A percentile compares a stretch with the other conserved stretches of the same genome.
phyloP scores from a whole-genome alignment of 2,113 vertebrate species.

The Silurus glanis region DNA sequence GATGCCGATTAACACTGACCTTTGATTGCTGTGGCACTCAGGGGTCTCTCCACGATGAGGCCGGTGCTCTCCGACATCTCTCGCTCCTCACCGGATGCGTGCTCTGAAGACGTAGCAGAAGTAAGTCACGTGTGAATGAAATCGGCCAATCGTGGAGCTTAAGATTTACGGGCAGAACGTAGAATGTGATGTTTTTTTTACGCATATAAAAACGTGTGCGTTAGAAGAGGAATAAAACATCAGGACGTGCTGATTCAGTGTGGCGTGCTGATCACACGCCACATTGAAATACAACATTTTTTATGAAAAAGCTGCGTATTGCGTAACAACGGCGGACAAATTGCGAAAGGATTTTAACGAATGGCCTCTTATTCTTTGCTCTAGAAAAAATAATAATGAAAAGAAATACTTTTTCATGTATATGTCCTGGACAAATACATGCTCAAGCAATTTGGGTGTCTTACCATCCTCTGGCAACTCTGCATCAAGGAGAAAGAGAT shows the following conservation, averaged over 20 bases:
- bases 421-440: conserved; percentile 58
- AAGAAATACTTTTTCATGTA: conserved; percentile 32
- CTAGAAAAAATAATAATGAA: not conserved
- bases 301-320: too few relatives aligned
- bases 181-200: too few relatives aligned
- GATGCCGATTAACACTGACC: conserved; percentile 62
- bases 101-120: conserved; percentile 52
- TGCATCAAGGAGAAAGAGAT: conserved; percentile 35
- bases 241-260: too few relatives aligned
- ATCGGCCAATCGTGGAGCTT: not conserved
- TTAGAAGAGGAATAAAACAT: too few relatives aligned
- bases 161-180: not conserved
- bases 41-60: conserved; percentile 76
- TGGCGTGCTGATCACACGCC: too few relatives aligned
- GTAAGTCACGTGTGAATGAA: conserved; percentile 38
- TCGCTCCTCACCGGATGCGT: conserved; percentile 57
- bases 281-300: too few relatives aligned
- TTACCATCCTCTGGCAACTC: conserved; percentile 72
- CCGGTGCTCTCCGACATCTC: conserved; percentile 68
- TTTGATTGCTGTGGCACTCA: conserved; percentile 66
- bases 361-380: not conserved
- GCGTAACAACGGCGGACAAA: not conserved
- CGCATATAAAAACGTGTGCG: too few relatives aligned
- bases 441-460: conserved; percentile 58
- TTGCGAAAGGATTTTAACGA: not conserved